phyloP scores from a whole-genome alignment of 2,113 vertebrate genomes.

The Passer montanus region DNA sequence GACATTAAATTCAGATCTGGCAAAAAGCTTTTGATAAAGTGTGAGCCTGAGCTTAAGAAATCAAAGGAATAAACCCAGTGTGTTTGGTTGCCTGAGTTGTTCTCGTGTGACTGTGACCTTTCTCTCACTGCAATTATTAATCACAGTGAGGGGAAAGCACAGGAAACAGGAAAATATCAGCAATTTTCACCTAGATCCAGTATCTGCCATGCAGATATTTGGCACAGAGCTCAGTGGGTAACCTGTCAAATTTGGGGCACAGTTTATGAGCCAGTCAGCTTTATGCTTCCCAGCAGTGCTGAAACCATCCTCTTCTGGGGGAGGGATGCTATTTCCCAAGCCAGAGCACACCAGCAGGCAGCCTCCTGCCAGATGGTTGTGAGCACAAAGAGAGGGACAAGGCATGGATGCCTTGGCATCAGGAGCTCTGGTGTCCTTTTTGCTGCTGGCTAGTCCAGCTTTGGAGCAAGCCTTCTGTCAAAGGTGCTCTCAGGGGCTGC shows the following conservation, averaged over 20 bases:
- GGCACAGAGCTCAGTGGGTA: background rate
- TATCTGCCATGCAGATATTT: background rate
- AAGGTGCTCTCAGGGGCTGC: background rate
- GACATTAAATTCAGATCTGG: background rate
- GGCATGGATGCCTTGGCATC: background rate
- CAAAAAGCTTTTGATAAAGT: background rate
- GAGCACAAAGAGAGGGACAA: background rate
- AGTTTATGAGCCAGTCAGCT: background rate
- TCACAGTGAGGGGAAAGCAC: background rate
- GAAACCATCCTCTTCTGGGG: background rate
- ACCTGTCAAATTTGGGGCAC: background rate
- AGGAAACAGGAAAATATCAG: background rate
- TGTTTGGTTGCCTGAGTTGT: background rate
- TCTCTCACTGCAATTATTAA: background rate
- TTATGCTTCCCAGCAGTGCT: background rate
- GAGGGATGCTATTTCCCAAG: background rate
- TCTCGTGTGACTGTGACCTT: background rate
- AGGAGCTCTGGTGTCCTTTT: background rate
- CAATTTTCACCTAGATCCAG: background rate
- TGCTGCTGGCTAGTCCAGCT: background rate
- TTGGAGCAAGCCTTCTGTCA: background rate
- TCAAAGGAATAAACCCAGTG: background rate
- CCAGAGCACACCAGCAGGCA: background rate
- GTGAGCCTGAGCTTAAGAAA: background rate
- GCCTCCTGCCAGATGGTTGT: background rate